phyloP scores from a whole-genome alignment of 2,113 vertebrate genomes.

The Triplophysa tibetana region DNA sequence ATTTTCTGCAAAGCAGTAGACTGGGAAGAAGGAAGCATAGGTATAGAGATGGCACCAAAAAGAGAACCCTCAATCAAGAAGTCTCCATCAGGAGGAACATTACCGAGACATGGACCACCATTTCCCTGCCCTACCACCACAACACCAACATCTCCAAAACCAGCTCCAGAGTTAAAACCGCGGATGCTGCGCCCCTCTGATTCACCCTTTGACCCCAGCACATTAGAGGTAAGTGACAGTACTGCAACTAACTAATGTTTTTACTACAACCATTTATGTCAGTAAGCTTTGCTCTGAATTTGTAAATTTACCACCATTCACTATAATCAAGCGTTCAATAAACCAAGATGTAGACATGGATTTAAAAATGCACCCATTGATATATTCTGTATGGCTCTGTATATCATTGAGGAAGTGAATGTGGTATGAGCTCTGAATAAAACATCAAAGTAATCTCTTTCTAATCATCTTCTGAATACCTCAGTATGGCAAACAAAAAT shows the following conservation, averaged over 20 bases:
- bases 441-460: background rate
- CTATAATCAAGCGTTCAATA: background rate
- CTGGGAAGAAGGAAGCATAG: slow-evolving; percentile 15
- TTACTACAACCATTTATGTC: background rate
- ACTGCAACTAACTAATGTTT: background rate
- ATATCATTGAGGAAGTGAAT: background rate
- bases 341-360: background rate
- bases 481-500: slow-evolving; percentile 31
- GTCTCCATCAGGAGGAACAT: slow-evolving; percentile 64
- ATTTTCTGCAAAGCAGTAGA: slow-evolving; percentile 25
- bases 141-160: slow-evolving; percentile 61
- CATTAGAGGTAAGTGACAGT: slow-evolving; percentile 71
- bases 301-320: background rate
- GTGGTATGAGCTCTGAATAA: background rate
- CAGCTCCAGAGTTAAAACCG: slow-evolving; percentile 65
- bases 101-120: slow-evolving; percentile 73
- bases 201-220: slow-evolving; percentile 74
- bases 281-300: background rate
- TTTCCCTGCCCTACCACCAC: slow-evolving; percentile 65
- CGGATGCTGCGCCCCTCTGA: slow-evolving; percentile 74
- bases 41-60: slow-evolving; percentile 70
- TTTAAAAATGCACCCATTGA: background rate
- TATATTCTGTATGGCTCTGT: background rate
- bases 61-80: slow-evolving; percentile 76
- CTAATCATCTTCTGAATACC: slow-evolving; percentile 18